Evolutionary conservation across 2,888 invertebrate species (phyloP).

Genomic region (Fissipunctia ypsillon): DNA sequence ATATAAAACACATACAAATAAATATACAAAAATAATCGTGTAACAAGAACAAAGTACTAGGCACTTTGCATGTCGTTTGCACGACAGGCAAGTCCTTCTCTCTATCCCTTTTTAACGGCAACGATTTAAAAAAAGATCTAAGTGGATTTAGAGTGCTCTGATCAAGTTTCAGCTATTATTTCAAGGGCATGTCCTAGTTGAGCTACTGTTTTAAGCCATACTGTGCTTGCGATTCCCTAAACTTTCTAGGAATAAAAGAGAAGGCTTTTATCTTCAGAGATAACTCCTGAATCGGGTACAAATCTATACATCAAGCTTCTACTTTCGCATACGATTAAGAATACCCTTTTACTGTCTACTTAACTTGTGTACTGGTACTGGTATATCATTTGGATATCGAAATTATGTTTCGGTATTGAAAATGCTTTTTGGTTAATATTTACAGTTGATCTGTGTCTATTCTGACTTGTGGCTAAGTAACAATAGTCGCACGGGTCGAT

Average conservation of each 20-base stretch:
- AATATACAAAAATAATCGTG: too few relatives aligned
- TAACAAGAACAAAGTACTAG: too few relatives aligned
- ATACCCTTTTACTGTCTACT: slow-evolving; percentile 37
- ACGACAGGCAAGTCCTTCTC: not conserved
- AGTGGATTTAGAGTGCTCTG: slow-evolving; percentile 13
- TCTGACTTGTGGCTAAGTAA: too few relatives aligned
- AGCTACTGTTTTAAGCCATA: slow-evolving; percentile 28
- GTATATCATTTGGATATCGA: slow-evolving; percentile 49
- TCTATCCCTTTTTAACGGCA: too few relatives aligned
- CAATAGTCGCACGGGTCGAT: too few relatives aligned
- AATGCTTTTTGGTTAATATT: slow-evolving; percentile 6
- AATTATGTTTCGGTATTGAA: slow-evolving; percentile 42
- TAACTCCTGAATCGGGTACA: slow-evolving; percentile 51
- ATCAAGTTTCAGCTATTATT: not conserved
- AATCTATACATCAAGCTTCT: slow-evolving; percentile 62
- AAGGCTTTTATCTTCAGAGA: slow-evolving; percentile 64
- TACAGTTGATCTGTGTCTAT: not conserved
- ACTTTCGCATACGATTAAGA: slow-evolving; percentile 34
- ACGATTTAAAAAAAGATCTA: slow-evolving; percentile 11
- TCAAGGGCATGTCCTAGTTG: slow-evolving; percentile 23
- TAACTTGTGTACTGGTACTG: too few relatives aligned
- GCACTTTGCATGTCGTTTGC: not conserved
- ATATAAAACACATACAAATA: too few relatives aligned
- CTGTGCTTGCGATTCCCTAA: slow-evolving; percentile 56
- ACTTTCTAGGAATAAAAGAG: slow-evolving; percentile 69